These are phyloP conservation scores for Nerophis ophidion DNA, from an alignment of 2,113 vertebrate genomes.

Conservation along the genomic window DNA sequence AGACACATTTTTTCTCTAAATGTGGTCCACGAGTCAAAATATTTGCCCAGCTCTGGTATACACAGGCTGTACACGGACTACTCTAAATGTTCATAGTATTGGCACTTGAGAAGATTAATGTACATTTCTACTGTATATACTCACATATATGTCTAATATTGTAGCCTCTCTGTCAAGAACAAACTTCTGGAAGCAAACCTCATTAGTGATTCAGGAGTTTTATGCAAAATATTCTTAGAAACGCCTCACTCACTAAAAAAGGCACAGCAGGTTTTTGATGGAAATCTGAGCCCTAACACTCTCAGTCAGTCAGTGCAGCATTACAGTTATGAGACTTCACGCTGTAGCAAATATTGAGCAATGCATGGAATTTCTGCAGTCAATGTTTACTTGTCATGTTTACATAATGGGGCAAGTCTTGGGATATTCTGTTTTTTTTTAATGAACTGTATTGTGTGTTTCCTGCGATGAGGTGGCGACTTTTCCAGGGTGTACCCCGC, in stretches of 20 bases:
- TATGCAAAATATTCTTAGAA: slow-evolving; percentile 36
- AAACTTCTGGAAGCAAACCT: slow-evolving; percentile 21
- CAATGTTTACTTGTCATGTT: slow-evolving; percentile 12
- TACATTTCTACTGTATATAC: no score
- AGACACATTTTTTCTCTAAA: no score
- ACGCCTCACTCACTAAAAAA: slow-evolving; percentile 27
- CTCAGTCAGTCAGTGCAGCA: neutral
- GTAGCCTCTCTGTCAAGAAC: neutral
- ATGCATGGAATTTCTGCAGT: slow-evolving; percentile 47
- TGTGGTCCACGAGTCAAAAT: no score
- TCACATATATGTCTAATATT: slow-evolving; percentile 4
- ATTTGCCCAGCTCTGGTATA: no score
- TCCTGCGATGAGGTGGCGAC: no score
- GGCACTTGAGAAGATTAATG: no score
- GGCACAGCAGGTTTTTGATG: slow-evolving; percentile 22
- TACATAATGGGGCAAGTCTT: neutral
- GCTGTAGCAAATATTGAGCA: slow-evolving; percentile 47
- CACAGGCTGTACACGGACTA: no score
- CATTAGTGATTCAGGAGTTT: slow-evolving; percentile 34
- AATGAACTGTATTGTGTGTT: neutral
- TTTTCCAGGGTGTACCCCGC: no score
- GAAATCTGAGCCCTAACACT: slow-evolving; percentile 25
- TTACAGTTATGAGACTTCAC: slow-evolving; percentile 21
- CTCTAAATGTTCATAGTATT: no score
- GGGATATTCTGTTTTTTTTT: neutral